Base-by-base conservation (phyloP, 2,797 vertebrate genomes). In the Sebastes trivittatus region DNA sequence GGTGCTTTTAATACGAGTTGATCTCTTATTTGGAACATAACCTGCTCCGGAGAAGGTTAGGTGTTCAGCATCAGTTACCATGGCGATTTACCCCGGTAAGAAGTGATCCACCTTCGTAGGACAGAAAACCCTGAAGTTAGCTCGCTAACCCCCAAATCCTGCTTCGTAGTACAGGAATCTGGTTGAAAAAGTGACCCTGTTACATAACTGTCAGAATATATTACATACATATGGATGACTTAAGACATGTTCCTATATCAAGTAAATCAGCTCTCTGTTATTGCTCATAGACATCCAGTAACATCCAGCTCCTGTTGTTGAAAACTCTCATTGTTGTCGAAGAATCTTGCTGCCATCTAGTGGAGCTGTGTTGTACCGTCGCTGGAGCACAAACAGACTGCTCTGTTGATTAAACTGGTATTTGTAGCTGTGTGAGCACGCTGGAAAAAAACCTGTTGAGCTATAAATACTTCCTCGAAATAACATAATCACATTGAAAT, bases 291-390 rank as follows among this genome's bases (percentile, higher is more conserved):
- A 38, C 13, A 14, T 56, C 3, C 18, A 25, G 14, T 27, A 27
- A 22, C 11, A 6, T 29, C 6, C 0, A 22, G 2, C 18, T 61
- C 14, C 34, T 46, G 36, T 5, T 46, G 5, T 18, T 60, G 36
- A 36, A 14, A 27, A 56, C 2, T 42, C 27, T 25, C n/a, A 18
- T 36, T 46, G 36, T 5, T 46, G 6, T 18, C 56, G 30, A 36
- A 14, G 66, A 30, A 4, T 71, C 1, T 56, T 79, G 59, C 75
- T 83, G 84, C 78, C 82, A 77, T 77, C 84, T 87, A 83, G 82
- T 79, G 88, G 80, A 72, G 13, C 0, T n/a, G 11, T 30, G 23
- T 27, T 59, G n/a, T 22, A 64, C 3, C 2, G 27, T 58, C 59
- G 64, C 34, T 49, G 32, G 8, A 34, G 13, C 3, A 1, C 63